Base-by-base conservation (phyloP, 2,888 invertebrate species). In the Cephus nigrinus region DNA sequence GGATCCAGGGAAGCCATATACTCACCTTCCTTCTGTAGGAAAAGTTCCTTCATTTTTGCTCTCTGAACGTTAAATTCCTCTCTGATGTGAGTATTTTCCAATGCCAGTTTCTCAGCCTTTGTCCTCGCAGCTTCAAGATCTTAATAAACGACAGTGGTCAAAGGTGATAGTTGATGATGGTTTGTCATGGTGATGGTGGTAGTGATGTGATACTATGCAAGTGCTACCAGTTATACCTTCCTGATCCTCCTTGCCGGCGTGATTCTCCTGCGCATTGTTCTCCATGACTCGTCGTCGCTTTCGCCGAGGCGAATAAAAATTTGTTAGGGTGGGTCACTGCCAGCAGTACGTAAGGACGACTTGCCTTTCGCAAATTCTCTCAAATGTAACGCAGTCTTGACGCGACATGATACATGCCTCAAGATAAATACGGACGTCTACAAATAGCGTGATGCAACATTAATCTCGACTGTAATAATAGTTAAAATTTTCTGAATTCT, bases 1-100 rank as follows among this genome's bases (percentile, higher is more conserved):
- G 55, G 55, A 55, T 23, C 55, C 23, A 55, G 23, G 9, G 55
- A 55, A 15, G 23, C 32, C 33, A 80, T 81, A 68, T 88, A 91
- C 92, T 89, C 93, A 97, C 97, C 96, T 95, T 98, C 98, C 93
- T 98, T 98, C 92, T 97, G 97, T 87, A 98, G 93, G 92, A 96
- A 98, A 79, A 98, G 92, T 87, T 98, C 98, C 93, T 97, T 98
- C 94, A 98, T 95, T 93, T 96, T 97, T 69, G 98, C 98, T 86
- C 98, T 94, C 91, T 98, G 98, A 80, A 94, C 92, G 90, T 98
- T 97, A 93, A 98, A 98, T 91, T 98, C 97, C 84, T 95, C 96
- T 87, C 96, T 95, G 89, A 97, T 94, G 88, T 95, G 94, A 83
- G 93, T 93, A 86, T 95, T 95, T 88, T 95, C 94, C 31, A 89